phyloP scores from a whole-genome alignment of 2,113 vertebrate species.

The Oryctolagus cuniculus region mOryCun1.1 NC_091451.1:28990001-28990500 shows the following conservation, averaged over 20 bases:
- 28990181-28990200: conserved; percentile 53
- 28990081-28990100: conserved; percentile 56
- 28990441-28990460: neutral
- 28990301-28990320: neutral
- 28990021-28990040: conserved; percentile 56
- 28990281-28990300: neutral
- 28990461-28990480: too few relatives aligned
- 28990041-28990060: conserved; percentile 47
- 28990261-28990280: neutral
- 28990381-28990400: neutral
- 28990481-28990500: too few relatives aligned
- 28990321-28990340: neutral
- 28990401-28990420: neutral
- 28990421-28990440: neutral
- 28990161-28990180: conserved; percentile 57
- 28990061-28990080: conserved; percentile 67
- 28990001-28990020: neutral
- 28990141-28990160: neutral
- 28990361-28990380: neutral
- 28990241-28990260: conserved; percentile 31
- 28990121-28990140: conserved; percentile 44
- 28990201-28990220: conserved; percentile 63
- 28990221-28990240: conserved; percentile 48
- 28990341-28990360: neutral
- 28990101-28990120: conserved; percentile 68